Evolutionary conservation across 2,888 invertebrate species (phyloP).

Genomic region (Clistopyga incitator): DNA sequence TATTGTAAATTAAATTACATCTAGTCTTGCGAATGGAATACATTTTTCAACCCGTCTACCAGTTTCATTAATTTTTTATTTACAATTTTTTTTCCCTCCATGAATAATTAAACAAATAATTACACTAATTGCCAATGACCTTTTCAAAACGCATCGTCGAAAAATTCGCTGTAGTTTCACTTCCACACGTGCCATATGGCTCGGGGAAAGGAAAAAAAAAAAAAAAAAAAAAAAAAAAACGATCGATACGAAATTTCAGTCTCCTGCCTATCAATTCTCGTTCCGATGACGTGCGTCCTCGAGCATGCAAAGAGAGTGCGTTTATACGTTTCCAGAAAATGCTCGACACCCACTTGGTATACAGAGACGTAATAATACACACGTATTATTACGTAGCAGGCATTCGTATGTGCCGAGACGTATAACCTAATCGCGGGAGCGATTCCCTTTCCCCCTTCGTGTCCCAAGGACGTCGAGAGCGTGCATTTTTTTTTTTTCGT

Average conservation of each 20-base stretch:
- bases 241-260: background rate
- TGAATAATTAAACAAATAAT: too few species aligned
- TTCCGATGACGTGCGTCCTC: conserved; percentile 18
- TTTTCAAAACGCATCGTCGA: too few species aligned
- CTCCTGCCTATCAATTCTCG: background rate
- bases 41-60: too few species aligned
- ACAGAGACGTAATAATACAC: background rate
- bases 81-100: too few species aligned
- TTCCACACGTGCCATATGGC: background rate
- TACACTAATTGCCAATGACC: too few species aligned
- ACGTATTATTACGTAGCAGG: background rate
- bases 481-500: conserved; percentile 41
- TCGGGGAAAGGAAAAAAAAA: background rate
- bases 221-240: background rate
- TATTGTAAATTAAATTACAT: too few species aligned
- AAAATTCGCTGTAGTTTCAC: background rate
- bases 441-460: conserved; percentile 42
- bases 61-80: too few species aligned
- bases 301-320: conserved; percentile 17
- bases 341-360: conserved; percentile 36
- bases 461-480: conserved; percentile 59
- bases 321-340: conserved; percentile 51
- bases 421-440: conserved; percentile 50
- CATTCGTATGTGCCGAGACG: conserved; percentile 15
- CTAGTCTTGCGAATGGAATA: too few species aligned